These are phyloP conservation scores for Lepeophtheirus salmonis DNA, from an alignment of 1,140 invertebrate genomes.

Conservation along the genomic window DNA sequence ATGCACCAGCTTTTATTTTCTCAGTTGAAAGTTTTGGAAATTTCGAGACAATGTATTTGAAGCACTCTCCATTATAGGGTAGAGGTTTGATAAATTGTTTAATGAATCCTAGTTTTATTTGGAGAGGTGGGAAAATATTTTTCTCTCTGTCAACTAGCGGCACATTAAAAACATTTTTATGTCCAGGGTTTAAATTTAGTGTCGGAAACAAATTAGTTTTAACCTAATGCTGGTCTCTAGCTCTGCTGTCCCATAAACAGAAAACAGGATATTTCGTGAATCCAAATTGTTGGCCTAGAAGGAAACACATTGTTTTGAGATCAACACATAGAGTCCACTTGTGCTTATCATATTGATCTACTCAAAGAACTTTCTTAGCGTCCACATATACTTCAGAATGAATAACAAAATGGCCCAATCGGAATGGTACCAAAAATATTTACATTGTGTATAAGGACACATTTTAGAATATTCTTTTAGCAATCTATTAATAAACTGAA, in stretches of 20 bases:
- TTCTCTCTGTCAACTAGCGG: slow-evolving; percentile 20
- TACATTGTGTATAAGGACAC: no score
- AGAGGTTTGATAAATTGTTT: slow-evolving; percentile 29
- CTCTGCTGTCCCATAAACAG: slow-evolving; percentile 20
- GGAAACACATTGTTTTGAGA: no score
- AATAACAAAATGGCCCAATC: no score
- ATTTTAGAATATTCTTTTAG: no score
- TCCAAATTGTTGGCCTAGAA: no score
- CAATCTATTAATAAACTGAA: no score
- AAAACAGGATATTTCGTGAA: slow-evolving; percentile 27
- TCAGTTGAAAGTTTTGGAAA: slow-evolving; percentile 21
- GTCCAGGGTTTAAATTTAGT: slow-evolving; percentile 19
- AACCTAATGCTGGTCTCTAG: slow-evolving; percentile 15
- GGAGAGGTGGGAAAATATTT: slow-evolving; percentile 22
- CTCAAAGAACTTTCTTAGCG: no score
- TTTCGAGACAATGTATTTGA: slow-evolving; percentile 24
- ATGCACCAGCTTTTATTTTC: slow-evolving; percentile 26
- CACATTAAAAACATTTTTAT: slow-evolving; percentile 23
- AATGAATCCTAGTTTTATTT: slow-evolving; percentile 27
- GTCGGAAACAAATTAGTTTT: slow-evolving; percentile 19
- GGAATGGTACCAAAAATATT: no score
- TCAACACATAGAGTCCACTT: no score
- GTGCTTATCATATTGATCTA: no score
- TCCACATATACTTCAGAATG: no score
- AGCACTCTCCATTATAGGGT: slow-evolving; percentile 24